phyloP scores from a whole-genome alignment of 2,113 vertebrate species.

The Lophotis ruficrista region DNA sequence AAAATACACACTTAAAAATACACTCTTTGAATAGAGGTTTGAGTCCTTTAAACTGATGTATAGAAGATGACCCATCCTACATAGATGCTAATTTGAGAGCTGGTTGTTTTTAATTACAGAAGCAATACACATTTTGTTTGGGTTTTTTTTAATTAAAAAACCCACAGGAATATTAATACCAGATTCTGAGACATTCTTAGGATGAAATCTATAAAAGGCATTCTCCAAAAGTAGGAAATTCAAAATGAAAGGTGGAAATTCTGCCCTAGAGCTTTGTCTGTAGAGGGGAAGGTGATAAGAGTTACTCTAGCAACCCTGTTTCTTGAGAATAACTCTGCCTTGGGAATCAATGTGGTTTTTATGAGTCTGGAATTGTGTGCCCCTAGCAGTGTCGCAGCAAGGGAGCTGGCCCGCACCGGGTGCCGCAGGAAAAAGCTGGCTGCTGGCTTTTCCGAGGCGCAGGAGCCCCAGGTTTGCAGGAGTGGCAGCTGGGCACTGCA shows the following conservation, averaged over 20 bases:
- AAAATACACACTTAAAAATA: constrained; percentile 17
- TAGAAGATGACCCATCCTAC: neutral
- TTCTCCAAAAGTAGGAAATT: neutral
- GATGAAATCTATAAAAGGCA: neutral
- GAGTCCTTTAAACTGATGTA: neutral
- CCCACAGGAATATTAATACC: neutral
- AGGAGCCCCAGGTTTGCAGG: too few relatives aligned
- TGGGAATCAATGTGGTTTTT: neutral
- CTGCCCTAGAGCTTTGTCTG: neutral
- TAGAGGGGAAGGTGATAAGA: neutral
- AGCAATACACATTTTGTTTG: neutral
- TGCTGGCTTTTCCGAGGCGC: neutral
- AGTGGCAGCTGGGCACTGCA: neutral
- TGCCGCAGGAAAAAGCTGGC: neutral
- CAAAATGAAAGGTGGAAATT: neutral
- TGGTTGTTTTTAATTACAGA: constrained; percentile 7
- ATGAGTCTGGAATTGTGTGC: neutral
- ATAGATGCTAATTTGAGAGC: constrained; percentile 20
- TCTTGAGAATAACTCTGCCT: neutral
- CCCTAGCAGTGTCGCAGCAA: neutral
- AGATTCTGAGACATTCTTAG: neutral
- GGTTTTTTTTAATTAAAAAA: neutral
- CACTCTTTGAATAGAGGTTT: neutral
- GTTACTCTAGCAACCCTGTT: neutral
- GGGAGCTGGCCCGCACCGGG: neutral